phyloP scores from a whole-genome alignment of 2,113 vertebrate genomes.

The Cyanoramphus novaezelandiae region DNA sequence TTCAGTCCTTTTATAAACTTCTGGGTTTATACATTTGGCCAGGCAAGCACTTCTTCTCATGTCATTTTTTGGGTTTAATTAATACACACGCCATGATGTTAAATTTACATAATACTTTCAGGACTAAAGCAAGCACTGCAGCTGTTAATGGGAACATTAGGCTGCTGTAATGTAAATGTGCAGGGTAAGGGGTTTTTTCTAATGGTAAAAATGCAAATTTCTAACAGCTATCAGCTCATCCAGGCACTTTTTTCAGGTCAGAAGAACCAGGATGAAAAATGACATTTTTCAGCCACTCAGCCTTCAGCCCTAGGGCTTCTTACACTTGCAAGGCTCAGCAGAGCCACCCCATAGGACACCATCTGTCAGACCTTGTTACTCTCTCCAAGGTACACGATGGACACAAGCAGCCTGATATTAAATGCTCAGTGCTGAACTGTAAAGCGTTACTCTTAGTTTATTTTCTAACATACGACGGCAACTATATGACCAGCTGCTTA shows the following conservation, averaged over 20 bases:
- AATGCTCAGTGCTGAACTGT: neutral
- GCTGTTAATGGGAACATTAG: constrained; percentile 4
- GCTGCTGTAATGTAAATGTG: neutral
- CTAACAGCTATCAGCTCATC: neutral
- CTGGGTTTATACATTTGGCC: neutral
- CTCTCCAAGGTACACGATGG: neutral
- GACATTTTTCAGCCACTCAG: neutral
- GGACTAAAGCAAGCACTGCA: neutral
- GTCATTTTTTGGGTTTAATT: neutral
- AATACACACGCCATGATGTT: neutral
- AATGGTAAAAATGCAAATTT: neutral
- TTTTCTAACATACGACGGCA: neutral
- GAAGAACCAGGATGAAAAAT: neutral
- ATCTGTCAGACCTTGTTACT: neutral
- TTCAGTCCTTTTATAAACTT: neutral
- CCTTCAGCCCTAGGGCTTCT: neutral
- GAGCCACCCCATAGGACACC: neutral
- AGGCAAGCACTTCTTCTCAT: neutral
- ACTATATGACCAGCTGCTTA: neutral
- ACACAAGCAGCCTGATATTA: neutral
- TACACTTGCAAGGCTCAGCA: neutral
- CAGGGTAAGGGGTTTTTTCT: neutral
- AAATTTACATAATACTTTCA: neutral
- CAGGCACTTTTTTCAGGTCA: neutral
- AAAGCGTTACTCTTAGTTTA: neutral